Conservation (phyloP, 2,113 vertebrate species). For the Choloepus hoffmanni region DNA sequence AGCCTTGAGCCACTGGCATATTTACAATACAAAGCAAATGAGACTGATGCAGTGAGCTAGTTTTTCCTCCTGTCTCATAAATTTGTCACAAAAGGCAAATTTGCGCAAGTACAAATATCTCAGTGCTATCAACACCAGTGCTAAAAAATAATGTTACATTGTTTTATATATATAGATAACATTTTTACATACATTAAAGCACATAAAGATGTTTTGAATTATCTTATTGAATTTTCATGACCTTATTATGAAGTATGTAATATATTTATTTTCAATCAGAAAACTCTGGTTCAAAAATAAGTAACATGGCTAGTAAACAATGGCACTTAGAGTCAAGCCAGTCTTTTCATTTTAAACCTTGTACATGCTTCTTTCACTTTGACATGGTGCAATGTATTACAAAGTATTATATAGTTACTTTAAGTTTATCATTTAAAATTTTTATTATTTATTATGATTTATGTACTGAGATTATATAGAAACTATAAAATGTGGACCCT, state of each 20-base stretch:
- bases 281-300: conserved; percentile 44
- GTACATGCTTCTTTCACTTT: not conserved
- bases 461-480: not conserved
- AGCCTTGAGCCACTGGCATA: not conserved
- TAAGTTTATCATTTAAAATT: not conserved
- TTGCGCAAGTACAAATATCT: not conserved
- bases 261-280: conserved; percentile 16
- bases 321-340: not conserved
- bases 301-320: not conserved
- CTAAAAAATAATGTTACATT: not conserved
- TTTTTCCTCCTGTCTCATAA: not conserved
- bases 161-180: not conserved
- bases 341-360: not conserved
- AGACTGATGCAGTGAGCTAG: not conserved
- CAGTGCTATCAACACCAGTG: not conserved
- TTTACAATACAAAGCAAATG: not conserved
- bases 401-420: not conserved
- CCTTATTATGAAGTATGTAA: not conserved
- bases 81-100: not conserved
- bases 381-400: not conserved
- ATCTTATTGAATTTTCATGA: not conserved
- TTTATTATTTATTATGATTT: not conserved
- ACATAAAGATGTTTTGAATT: not conserved
- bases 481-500: not conserved
- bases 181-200: not conserved